Evolutionary conservation across 2,888 invertebrate species (phyloP).

Genomic region (Tupiocoris notatus): DNA sequence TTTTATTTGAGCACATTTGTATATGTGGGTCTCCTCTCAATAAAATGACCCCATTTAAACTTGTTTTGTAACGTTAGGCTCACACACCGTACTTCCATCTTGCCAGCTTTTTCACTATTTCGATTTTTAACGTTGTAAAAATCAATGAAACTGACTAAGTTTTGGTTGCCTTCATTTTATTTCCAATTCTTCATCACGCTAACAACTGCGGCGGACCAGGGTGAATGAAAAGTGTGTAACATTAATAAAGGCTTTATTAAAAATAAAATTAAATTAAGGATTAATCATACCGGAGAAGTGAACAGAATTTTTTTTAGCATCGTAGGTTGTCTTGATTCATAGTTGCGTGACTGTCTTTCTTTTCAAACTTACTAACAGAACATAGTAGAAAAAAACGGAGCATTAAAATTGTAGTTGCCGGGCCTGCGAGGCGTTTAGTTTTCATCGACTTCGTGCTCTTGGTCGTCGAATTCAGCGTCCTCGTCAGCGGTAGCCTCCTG

Average conservation of each 20-base stretch:
- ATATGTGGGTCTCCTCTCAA: too few species aligned
- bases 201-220: too few species aligned
- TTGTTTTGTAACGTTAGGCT: too few species aligned
- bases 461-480: constrained; percentile 60
- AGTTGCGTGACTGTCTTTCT: constrained; percentile 40
- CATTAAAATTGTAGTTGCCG: constrained; percentile 18
- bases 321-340: constrained; percentile 5
- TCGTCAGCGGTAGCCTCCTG: constrained; percentile 63
- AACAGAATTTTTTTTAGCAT: constrained; percentile 25
- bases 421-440: constrained; percentile 47
- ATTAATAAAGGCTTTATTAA: constrained; percentile 42
- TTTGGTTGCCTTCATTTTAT: too few species aligned
- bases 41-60: too few species aligned
- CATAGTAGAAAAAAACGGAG: constrained; percentile 19
- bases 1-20: too few species aligned
- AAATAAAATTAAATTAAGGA: constrained; percentile 40
- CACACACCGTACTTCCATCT: too few species aligned
- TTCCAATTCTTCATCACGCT: too few species aligned
- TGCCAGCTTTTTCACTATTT: too few species aligned
- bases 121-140: too few species aligned
- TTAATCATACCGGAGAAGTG: constrained; percentile 39
- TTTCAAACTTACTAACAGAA: constrained; percentile 10
- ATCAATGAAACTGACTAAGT: too few species aligned
- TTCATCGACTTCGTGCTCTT: constrained; percentile 56
- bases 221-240: constrained; percentile 16